phyloP scores from a whole-genome alignment of 2,113 vertebrate genomes.

The Sisor rabdophorus region DNA sequence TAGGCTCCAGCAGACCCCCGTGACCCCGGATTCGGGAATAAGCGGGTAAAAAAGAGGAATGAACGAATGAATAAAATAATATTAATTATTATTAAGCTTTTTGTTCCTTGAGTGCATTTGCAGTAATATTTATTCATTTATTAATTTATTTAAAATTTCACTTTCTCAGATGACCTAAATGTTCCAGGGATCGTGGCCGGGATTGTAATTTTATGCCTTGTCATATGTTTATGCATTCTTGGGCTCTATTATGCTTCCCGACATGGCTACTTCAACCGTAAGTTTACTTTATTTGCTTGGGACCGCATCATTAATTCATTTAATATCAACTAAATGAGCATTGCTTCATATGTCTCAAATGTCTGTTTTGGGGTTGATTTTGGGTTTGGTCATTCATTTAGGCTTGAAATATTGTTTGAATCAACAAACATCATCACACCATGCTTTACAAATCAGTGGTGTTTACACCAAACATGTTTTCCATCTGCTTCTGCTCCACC shows the following conservation, averaged over 20 bases:
- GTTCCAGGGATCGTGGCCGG: slow-evolving; percentile 71
- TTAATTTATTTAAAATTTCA: not conserved
- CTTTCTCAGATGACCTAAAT: slow-evolving; percentile 77
- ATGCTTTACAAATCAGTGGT: too few species aligned
- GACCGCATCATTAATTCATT: too few species aligned
- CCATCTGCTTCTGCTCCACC: too few species aligned
- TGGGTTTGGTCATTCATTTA: not conserved
- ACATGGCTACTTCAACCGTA: slow-evolving; percentile 74
- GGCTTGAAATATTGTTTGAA: too few species aligned
- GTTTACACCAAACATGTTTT: too few species aligned
- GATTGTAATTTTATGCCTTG: slow-evolving; percentile 67
- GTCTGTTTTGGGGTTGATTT: not conserved
- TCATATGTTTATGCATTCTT: slow-evolving; percentile 69
- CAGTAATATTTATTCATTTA: not conserved
- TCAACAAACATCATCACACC: too few species aligned
- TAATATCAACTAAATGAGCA: not conserved
- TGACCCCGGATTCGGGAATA: too few species aligned
- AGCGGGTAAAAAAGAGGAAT: too few species aligned
- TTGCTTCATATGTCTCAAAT: not conserved
- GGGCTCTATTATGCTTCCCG: slow-evolving; percentile 77
- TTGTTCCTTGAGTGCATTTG: not conserved
- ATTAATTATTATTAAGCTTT: not conserved
- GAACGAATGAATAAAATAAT: too few species aligned
- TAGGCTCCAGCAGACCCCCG: too few species aligned
- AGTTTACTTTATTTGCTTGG: slow-evolving; percentile 19